Evolutionary conservation across 2,888 invertebrate genomes (phyloP).

Genomic region (Augiades crinisus): DNA sequence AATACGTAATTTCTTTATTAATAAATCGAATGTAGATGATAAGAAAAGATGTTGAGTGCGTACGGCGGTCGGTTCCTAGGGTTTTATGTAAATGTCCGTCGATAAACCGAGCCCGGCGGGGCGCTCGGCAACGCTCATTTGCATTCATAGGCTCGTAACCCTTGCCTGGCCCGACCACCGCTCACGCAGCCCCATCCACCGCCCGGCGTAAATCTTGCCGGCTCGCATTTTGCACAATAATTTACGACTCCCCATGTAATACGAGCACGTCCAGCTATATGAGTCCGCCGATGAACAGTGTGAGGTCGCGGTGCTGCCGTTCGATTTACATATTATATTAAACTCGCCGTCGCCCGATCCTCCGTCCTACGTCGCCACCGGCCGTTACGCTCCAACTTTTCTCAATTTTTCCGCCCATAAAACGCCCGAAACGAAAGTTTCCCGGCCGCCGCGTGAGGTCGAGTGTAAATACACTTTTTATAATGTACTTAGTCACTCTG

Average conservation of each 20-base stretch:
- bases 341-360: constrained; percentile 63
- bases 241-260: constrained; percentile 77
- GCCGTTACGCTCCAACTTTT: constrained; percentile 80
- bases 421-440: constrained; percentile 71
- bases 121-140: constrained; percentile 71
- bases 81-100: constrained; percentile 75
- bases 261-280: constrained; percentile 75
- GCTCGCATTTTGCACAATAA: constrained; percentile 73
- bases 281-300: constrained; percentile 65
- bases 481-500: constrained; percentile 76
- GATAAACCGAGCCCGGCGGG: constrained; percentile 69
- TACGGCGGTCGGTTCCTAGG: constrained; percentile 56
- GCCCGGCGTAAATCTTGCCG: constrained; percentile 67
- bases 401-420: constrained; percentile 80
- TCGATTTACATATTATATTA: constrained; percentile 82
- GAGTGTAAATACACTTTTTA: constrained; percentile 79
- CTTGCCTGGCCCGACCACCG: constrained; percentile 65
- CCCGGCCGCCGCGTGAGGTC: constrained; percentile 72
- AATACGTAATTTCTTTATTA: constrained; percentile 2
- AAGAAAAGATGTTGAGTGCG: constrained; percentile 58
- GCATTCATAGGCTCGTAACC: constrained; percentile 81
- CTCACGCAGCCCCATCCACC: constrained; percentile 60
- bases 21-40: constrained; percentile 47
- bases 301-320: constrained; percentile 70
- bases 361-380: constrained; percentile 68